A percentile compares a stretch with the other conserved stretches of the same genome.
Evolutionary conservation across 2,113 vertebrate species (phyloP).

Genomic region (Ciconia maguari): DNA sequence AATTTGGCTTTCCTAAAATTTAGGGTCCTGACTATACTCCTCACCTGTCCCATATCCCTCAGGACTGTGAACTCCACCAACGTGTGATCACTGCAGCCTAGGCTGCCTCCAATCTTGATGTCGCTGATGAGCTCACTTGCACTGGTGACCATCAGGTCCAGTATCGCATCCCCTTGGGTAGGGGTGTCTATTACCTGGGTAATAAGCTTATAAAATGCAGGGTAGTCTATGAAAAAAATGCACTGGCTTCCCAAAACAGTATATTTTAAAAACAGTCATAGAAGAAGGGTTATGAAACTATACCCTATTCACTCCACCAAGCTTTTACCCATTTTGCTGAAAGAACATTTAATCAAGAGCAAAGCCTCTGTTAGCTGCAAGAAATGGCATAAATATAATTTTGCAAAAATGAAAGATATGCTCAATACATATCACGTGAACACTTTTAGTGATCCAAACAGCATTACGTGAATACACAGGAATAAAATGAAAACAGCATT

Average conservation of each 20-base stretch:
- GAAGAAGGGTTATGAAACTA: neutral
- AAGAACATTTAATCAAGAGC: constrained; percentile 6
- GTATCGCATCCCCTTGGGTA: no score
- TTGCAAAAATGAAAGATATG: constrained; percentile 18
- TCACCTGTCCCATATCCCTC: no score
- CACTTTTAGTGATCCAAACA: neutral
- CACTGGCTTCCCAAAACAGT: neutral
- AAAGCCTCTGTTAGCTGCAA: constrained; percentile 28
- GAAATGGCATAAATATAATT: constrained; percentile 23
- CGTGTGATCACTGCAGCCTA: no score
- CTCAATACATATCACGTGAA: neutral
- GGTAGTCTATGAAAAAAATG: neutral
- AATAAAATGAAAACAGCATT: constrained; percentile 22
- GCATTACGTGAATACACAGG: neutral
- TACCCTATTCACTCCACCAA: neutral
- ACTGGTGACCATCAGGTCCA: no score
- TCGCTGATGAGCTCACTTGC: no score
- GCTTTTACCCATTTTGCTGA: neutral
- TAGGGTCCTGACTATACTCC: no score
- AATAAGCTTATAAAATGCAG: neutral
- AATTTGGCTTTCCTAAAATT: no score
- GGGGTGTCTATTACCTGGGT: no score
- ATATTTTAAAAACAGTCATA: neutral
- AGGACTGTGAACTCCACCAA: no score
- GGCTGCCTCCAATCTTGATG: no score